Evolutionary conservation across 2,113 vertebrate genomes (phyloP), one percentile per base, ranked within the genome.

Genomic region (Labeo catla): DNA sequence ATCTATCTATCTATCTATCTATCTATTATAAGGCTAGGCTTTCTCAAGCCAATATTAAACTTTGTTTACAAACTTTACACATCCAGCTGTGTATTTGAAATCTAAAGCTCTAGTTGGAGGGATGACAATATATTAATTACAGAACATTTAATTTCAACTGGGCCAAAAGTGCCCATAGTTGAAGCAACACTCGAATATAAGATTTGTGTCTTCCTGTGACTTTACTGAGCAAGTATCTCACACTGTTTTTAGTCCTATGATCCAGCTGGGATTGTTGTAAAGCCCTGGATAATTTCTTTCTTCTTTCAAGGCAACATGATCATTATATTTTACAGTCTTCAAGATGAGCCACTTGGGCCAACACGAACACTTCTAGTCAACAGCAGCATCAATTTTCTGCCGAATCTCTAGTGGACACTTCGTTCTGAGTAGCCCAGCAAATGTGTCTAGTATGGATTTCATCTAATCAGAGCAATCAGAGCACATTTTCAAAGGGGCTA

Each of bases 391-490:
- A 16, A 80, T 80, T 63, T 45, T 63, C 57, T 23, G 19, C 4
- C 1, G 2, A 19, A 47, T 81, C 79, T 81, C 79, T 81, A 49
- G 79, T 49, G 79, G 47, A 82, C 63, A 54, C 81, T 82, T 12
- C 8, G 10, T 13, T 70, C 68, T 15, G 63, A 21, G 28, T 19
- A 8, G 16, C 47, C 47, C 45, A 4, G 47, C n/a, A 7, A 57
- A 74, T 4, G 54, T 36, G 28, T 80, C 52, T 45, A 54, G 47
- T 21, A 57, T 11, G 49, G 19, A 73, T 86, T 88, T 50, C 39
- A 34, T 83, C 39, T 49, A 36, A 65, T 39, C 54, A 83, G 52
- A 83, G 65, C 80, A 83, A 83, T 88, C 72, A 77, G 50, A 34
- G 23, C 79, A 23, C 4, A 36, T 49, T 70, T 72, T 59, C 50